These are phyloP conservation scores for Corythornis leucogaster DNA, from an alignment of 2,797 vertebrate species.

Conservation along the genomic window DNA sequence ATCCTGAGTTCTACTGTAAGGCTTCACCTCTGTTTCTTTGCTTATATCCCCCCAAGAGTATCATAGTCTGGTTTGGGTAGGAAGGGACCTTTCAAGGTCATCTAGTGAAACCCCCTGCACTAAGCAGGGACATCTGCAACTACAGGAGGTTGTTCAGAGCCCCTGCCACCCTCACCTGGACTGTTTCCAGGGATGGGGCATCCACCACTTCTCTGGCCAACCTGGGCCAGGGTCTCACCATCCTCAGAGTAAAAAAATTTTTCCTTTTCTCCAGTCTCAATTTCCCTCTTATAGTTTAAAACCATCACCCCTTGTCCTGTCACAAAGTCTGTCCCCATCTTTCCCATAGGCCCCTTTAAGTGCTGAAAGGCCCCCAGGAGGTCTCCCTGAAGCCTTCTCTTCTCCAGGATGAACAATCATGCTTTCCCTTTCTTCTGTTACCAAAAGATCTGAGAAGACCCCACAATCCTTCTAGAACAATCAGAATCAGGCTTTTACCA, in stretches of 20 bases:
- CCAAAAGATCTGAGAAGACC: not conserved
- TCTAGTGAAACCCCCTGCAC: not conserved
- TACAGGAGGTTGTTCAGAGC: not conserved
- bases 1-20: not conserved
- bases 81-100: not conserved
- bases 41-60: not conserved
- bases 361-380: not conserved
- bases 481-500: not conserved
- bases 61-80: not conserved
- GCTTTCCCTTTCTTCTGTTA: not conserved
- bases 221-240: not conserved
- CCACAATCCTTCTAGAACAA: not conserved
- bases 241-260: not conserved
- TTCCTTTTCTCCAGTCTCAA: not conserved
- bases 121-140: not conserved
- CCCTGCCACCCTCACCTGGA: not conserved
- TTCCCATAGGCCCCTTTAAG: not conserved
- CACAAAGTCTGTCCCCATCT: not conserved
- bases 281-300: not conserved
- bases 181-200: not conserved
- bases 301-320: not conserved
- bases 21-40: not conserved
- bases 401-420: not conserved
- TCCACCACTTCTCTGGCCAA: not conserved
- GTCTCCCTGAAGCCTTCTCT: not conserved